Base-by-base conservation (phyloP, 2,113 vertebrate genomes). In the Sphaerodactylus townsendi region DNA sequence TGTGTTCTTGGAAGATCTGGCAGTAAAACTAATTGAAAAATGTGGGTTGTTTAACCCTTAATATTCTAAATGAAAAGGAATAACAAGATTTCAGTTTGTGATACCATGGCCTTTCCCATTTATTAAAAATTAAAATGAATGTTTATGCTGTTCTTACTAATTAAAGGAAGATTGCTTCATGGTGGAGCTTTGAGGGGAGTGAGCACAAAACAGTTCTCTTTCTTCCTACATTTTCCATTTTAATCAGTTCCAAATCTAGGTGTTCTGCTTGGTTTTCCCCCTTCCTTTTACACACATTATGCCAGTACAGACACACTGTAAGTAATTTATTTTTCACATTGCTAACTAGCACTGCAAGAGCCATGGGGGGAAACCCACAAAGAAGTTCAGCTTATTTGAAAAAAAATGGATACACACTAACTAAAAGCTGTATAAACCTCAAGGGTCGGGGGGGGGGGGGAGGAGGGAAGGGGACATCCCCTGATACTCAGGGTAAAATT, bases 21-120 rank as follows among this genome's bases (percentile, higher is more conserved):
- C 88, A 93, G 90, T 93, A 87, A 83, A 82, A 82, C 68, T 93
- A 90, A 95, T 89, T 93, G 94, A 92, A 94, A 94, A 94, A 94
- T 87, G 77, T 50, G 87, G 93, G 85, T 94, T 92, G 93, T 92
- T 91, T 90, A 91, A 92, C 82, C 82, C 70, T 83, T 89, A 78
- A 83, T 80, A 86, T 92, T 87, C 93, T 90, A 88, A 76, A 85
- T 65, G 88, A 88, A 93, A 92, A 90, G 81, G 82, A 81, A 75
- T 68, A 66, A 78, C 78, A 91, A 86, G 56, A 81, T 87, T 86
- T 86, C 83, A 33, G 53, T 48, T 79, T 87, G 68, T 71, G 86
- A 86, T 74, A 79, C 53, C 80, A 80, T 28, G 79, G 66, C 56
- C 83, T 86, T 93, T 73, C 46, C 8, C 50, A 30, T 72, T 82